A percentile compares a stretch with the other conserved stretches of the same genome.
phyloP scores from a whole-genome alignment of 2,888 invertebrate species.

The Cheilosia vulpina region DNA sequence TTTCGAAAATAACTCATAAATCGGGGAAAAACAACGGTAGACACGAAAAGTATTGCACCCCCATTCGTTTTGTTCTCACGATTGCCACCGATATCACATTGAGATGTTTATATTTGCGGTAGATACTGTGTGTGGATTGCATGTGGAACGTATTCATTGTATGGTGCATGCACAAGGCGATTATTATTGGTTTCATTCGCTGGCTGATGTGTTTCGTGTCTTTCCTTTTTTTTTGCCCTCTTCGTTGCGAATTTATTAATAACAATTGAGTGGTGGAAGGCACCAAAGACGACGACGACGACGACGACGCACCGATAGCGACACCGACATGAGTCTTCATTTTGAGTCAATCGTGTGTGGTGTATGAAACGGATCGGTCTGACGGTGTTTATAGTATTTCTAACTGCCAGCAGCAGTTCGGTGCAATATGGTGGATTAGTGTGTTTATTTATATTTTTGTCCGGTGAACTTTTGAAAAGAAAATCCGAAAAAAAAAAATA shows the following conservation, averaged over 20 bases:
- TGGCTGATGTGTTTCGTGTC: constrained; percentile 34
- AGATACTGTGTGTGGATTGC: constrained; percentile 58
- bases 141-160: constrained; percentile 72
- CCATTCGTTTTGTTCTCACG: constrained; percentile 45
- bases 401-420: constrained; percentile 1
- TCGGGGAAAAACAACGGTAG: constrained; percentile 43
- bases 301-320: constrained; percentile 36
- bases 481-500: neutral
- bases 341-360: constrained; percentile 71
- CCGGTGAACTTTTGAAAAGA: constrained; percentile 65
- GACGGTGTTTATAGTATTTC: constrained; percentile 36
- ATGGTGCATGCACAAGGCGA: constrained; percentile 59
- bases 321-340: constrained; percentile 62
- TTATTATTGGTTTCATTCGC: constrained; percentile 51
- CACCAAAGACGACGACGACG: constrained; percentile 29
- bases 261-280: constrained; percentile 65
- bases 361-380: constrained; percentile 57
- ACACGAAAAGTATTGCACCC: constrained; percentile 43
- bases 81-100: constrained; percentile 48
- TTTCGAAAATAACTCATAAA: constrained; percentile 67
- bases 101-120: constrained; percentile 38
- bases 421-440: constrained; percentile 54
- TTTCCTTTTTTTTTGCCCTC: constrained; percentile 11
- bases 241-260: constrained; percentile 72
- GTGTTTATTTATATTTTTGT: constrained; percentile 71